A percentile compares a stretch with the other conserved stretches of the same genome.
Conservation (phyloP, 2,888 invertebrate genomes). For the Eristalis pertinax region DNA sequence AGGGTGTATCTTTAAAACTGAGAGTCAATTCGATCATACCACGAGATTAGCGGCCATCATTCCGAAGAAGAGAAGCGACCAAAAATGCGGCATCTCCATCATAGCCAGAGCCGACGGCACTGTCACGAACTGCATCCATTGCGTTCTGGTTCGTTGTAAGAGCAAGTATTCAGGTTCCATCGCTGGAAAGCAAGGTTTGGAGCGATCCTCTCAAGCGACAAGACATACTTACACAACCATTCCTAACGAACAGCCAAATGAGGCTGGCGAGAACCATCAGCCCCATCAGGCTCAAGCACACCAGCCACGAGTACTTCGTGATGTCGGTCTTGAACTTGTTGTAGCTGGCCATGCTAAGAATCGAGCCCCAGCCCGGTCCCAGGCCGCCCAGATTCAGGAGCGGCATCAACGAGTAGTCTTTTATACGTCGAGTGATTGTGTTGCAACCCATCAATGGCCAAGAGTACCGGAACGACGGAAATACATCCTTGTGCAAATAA, state of each 20-base stretch:
- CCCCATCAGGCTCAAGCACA: neutral
- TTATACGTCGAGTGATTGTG: constrained; percentile 75
- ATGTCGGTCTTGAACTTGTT: neutral
- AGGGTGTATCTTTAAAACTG: neutral
- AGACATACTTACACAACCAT: constrained; percentile 41
- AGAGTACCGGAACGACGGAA: neutral
- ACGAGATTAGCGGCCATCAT: constrained; percentile 49
- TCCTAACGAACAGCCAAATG: constrained; percentile 76
- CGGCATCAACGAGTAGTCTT: constrained; percentile 74
- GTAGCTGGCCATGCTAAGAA: constrained; percentile 60
- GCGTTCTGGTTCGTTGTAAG: neutral
- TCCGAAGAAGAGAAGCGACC: constrained; percentile 46
- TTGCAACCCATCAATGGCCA: constrained; percentile 76
- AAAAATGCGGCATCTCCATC: constrained; percentile 43
- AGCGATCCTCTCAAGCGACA: too few species aligned
- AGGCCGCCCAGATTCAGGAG: constrained; percentile 17
- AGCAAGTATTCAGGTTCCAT: neutral
- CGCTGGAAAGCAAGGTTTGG: neutral
- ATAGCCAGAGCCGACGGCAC: constrained; percentile 28
- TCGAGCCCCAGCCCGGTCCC: constrained; percentile 66
- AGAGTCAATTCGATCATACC: neutral
- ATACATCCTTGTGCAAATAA: too few species aligned
- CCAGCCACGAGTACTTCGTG: neutral
- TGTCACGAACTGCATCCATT: constrained; percentile 38
- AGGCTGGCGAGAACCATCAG: constrained; percentile 81